phyloP scores from a whole-genome alignment of 2,888 invertebrate genomes.

The Periphyllus acericola region DNA sequence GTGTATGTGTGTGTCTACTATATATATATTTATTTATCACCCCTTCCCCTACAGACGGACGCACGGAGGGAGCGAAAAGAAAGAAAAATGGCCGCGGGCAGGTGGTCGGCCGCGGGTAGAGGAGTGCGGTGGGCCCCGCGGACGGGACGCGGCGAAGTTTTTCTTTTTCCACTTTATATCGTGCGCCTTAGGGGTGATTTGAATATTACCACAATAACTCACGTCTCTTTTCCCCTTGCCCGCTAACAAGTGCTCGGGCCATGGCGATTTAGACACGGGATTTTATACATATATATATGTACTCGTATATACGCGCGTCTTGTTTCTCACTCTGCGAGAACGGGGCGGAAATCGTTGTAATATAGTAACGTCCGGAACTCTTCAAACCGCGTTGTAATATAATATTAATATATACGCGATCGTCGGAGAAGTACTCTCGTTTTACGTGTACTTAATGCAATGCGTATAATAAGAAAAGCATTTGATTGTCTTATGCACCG shows the following conservation, averaged over 20 bases:
- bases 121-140: constrained; percentile 8
- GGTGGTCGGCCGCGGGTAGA: constrained; percentile 17
- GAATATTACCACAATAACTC: constrained; percentile 60
- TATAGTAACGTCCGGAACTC: not conserved
- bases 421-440: too few relatives aligned
- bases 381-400: too few relatives aligned
- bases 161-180: constrained; percentile 52
- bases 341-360: not conserved
- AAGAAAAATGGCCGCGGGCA: constrained; percentile 61
- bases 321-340: too few relatives aligned
- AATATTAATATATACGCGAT: too few relatives aligned
- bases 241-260: too few relatives aligned
- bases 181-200: constrained; percentile 51
- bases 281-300: too few relatives aligned
- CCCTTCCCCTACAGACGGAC: not conserved
- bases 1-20: constrained; percentile 43
- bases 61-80: constrained; percentile 51
- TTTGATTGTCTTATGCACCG: too few relatives aligned
- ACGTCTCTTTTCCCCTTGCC: not conserved
- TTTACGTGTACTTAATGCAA: too few relatives aligned
- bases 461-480: too few relatives aligned
- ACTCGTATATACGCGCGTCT: too few relatives aligned
- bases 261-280: too few relatives aligned
- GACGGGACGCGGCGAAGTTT: constrained; percentile 3
- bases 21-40: constrained; percentile 10